Base-by-base conservation (phyloP, 1,140 invertebrate genomes). In the Cydia splendana region DNA sequence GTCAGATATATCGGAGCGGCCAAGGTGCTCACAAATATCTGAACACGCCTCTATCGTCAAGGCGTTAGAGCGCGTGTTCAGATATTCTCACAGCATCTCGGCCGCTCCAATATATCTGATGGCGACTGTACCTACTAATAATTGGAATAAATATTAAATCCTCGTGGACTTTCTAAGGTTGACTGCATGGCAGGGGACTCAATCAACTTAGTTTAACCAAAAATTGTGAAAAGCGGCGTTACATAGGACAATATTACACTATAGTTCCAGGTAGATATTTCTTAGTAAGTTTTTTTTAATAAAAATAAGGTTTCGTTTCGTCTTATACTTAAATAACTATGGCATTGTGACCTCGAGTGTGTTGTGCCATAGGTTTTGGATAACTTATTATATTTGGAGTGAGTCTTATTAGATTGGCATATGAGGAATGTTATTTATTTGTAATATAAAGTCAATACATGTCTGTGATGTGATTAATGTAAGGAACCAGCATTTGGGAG, bases 381-480 rank as follows among this genome's bases (percentile, higher is more conserved):
- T n/a, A n/a, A 24, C 9, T 57, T 18, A 57, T 62, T 24, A 9
- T 62, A 24, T 62, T 24, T 62, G 57, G 57, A 18, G 15, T 20
- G 57, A 62, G 9, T 62, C n/a, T 5, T 62, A 24, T 62, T 20
- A 62, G 57, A 62, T 81, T 81, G 75, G 79, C 79, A 82, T 78
- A 76, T 76, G 76, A 79, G 57, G 57, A 79, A 78, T 62, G 76
- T 79, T 81, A 85, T 81, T 79, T 82, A 80, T 84, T 80, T 81
- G 74, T 81, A 81, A 71, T 79, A 78, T 83, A 84, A 85, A 87
- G 84, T 85, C 82, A 84, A 86, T 83, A 85, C 80, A 78, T 87
- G 84, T 86, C 88, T 90, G 88, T 90, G 88, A 90, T 90, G 81
- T 88, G 82, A 84, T 85, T 83, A 81, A 78, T 76, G 75, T 87